Evolutionary conservation across 2,113 vertebrate genomes (phyloP).

Genomic region (Phylloscopus trochilus): DNA sequence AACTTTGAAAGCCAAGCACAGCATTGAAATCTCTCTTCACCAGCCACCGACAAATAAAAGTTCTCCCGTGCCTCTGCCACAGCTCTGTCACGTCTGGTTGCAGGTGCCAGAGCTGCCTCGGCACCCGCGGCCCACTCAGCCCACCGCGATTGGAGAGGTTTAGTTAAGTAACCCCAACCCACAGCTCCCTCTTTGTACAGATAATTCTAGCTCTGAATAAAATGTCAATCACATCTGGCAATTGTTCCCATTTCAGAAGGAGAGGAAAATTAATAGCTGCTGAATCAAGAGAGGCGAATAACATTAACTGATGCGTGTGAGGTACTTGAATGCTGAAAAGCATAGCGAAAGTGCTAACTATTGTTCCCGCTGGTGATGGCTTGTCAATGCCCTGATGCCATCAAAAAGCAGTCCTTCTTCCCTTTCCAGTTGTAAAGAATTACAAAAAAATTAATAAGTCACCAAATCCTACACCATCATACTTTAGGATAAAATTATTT

Average conservation of each 20-base stretch:
- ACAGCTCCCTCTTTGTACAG: slow-evolving; percentile 61
- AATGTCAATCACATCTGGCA: slow-evolving; percentile 58
- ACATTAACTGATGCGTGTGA: not conserved
- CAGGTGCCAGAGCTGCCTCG: not conserved
- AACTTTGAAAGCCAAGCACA: not conserved
- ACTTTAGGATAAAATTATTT: not conserved
- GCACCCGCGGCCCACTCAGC: slow-evolving; percentile 50
- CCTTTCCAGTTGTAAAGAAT: not conserved
- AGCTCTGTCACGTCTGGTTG: not conserved
- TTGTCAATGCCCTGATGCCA: not conserved
- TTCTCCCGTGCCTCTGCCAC: slow-evolving; percentile 16
- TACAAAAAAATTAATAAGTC: not conserved
- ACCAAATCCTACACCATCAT: not conserved
- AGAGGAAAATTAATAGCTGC: slow-evolving; percentile 29
- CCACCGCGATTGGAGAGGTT: not conserved
- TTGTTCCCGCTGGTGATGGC: not conserved
- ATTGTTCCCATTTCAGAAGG: slow-evolving; percentile 20
- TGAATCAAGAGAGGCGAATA: slow-evolving; percentile 26
- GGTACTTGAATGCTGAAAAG: not conserved
- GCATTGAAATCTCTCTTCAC: not conserved
- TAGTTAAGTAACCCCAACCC: slow-evolving; percentile 57
- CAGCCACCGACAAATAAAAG: not conserved
- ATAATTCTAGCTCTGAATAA: slow-evolving; percentile 71
- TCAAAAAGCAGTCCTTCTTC: not conserved
- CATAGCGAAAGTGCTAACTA: not conserved